Evolutionary conservation across 2,888 invertebrate species (phyloP).

Genomic region (Branchipolynoe longqiensis): DNA sequence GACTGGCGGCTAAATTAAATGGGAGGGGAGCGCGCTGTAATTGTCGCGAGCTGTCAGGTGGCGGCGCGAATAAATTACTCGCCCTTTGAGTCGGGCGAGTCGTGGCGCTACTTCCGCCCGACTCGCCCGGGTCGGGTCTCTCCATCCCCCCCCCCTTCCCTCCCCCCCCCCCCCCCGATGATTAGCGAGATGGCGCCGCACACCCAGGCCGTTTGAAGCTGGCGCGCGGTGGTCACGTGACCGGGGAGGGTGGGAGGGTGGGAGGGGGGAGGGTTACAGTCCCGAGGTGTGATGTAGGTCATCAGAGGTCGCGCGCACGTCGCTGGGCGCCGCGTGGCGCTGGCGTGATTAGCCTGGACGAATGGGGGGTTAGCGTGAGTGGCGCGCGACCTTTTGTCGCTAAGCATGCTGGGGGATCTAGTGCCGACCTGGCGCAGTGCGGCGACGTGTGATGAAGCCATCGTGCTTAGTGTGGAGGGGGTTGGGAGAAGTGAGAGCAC

Average conservation of each 20-base stretch:
- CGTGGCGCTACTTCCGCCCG: conserved; percentile 13
- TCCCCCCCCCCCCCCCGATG: no score
- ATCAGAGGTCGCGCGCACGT: neutral
- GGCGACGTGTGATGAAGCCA: no score
- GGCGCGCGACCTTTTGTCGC: conserved; percentile 13
- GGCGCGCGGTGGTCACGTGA: neutral
- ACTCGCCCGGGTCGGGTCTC: conserved; percentile 17
- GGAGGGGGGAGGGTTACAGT: neutral
- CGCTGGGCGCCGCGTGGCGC: neutral
- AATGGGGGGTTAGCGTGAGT: no score
- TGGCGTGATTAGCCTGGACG: neutral
- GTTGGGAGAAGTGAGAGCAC: no score
- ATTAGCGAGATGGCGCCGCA: neutral
- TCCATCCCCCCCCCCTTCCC: no score
- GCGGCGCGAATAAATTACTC: conserved; percentile 29
- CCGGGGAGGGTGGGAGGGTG: neutral
- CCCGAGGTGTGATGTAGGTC: conserved; percentile 40
- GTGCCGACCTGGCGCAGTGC: no score
- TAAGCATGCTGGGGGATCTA: no score
- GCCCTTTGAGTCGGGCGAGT: conserved; percentile 23
- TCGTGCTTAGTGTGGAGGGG: no score
- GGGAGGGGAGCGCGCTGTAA: no score
- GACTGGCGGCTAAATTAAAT: neutral
- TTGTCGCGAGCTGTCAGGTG: conserved; percentile 6
- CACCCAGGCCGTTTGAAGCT: conserved; percentile 1